Evolutionary conservation across 2,113 vertebrate species (phyloP).

Genomic region (Gorsachius goisagi): DNA sequence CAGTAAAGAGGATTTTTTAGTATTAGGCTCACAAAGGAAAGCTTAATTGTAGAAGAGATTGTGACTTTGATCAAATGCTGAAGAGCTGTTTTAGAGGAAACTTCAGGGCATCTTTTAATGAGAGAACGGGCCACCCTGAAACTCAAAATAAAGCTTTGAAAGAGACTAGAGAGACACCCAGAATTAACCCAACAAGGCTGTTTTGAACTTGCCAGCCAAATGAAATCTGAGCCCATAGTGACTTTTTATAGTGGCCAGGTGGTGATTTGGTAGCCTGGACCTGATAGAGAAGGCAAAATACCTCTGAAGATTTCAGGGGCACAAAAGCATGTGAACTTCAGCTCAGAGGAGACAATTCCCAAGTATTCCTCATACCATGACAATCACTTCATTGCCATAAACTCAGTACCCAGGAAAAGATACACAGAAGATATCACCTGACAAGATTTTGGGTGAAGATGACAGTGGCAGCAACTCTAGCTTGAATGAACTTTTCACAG

Average conservation of each 20-base stretch:
- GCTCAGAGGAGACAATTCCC: neutral
- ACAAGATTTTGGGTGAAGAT: neutral
- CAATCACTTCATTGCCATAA: neutral
- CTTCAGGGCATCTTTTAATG: neutral
- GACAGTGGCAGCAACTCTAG: neutral
- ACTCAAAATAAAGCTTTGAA: neutral
- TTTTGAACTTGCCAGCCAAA: neutral
- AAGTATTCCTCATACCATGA: neutral
- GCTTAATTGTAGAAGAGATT: neutral
- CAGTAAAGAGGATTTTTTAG: neutral
- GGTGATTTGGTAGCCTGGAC: neutral
- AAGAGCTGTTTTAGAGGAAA: neutral
- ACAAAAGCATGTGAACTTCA: neutral
- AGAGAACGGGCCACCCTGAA: neutral
- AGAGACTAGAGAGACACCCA: neutral
- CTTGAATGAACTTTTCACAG: neutral
- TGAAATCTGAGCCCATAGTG: neutral
- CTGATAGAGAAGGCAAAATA: neutral
- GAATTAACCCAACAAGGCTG: neutral
- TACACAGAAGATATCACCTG: neutral
- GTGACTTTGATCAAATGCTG: neutral
- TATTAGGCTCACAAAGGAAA: neutral
- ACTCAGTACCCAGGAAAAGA: neutral
- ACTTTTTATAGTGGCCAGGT: neutral
- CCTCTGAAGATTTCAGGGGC: neutral